phyloP scores from a whole-genome alignment of 2,113 vertebrate species.

The Gadus macrocephalus region DNA sequence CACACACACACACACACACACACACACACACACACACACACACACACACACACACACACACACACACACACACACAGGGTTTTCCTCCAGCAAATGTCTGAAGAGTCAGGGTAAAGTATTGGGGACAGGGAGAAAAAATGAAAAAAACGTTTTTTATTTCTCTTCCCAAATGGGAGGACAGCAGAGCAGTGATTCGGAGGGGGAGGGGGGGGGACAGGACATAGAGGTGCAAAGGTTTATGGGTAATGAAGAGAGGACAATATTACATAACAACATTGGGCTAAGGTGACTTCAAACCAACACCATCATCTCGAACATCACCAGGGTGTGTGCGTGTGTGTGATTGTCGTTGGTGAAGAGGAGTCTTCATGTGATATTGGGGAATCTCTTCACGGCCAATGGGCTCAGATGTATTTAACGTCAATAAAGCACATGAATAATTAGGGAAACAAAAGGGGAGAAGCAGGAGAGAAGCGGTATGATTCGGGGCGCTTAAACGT shows the following conservation, averaged over 20 bases:
- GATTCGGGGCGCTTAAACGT: too few relatives aligned
- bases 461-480: too few relatives aligned
- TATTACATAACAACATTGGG: too few relatives aligned
- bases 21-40: constrained; percentile 8
- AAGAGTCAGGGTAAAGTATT: constrained; percentile 6
- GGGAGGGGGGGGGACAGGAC: not conserved
- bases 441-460: too few relatives aligned
- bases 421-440: too few relatives aligned
- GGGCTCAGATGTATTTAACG: too few relatives aligned
- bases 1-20: constrained; percentile 3
- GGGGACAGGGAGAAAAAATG: not conserved
- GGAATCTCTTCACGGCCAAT: too few relatives aligned
- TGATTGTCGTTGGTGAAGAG: too few relatives aligned
- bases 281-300: too few relatives aligned
- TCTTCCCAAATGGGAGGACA: not conserved
- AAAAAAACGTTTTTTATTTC: not conserved
- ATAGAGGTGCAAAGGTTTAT: constrained; percentile 19
- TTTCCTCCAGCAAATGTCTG: not conserved
- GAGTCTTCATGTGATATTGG: too few relatives aligned
- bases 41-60: constrained; percentile 12
- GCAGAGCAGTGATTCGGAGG: not conserved
- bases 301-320: too few relatives aligned
- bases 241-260: constrained; percentile 25
- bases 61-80: constrained; percentile 1
- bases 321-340: too few relatives aligned